phyloP scores from a whole-genome alignment of 2,113 vertebrate species.

The Tonatia bakeri region DNA sequence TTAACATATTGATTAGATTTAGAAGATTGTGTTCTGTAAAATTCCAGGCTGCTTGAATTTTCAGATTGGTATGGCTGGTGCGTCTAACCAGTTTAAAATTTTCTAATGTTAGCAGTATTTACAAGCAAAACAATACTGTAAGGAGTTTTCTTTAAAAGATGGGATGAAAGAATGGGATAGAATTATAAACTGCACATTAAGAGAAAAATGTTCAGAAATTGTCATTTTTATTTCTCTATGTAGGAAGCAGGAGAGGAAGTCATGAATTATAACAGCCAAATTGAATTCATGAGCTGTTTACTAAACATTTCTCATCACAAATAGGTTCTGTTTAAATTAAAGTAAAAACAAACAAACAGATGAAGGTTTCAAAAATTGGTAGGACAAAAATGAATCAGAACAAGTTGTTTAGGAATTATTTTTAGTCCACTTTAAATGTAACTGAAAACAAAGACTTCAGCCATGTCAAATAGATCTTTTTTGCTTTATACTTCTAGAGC shows the following conservation, averaged over 20 bases:
- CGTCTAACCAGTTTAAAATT: not conserved
- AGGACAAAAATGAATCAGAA: not conserved
- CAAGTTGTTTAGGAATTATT: not conserved
- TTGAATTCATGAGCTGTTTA: not conserved
- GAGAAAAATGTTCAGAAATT: not conserved
- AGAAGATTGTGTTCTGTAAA: not conserved
- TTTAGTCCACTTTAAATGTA: not conserved
- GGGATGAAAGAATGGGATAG: not conserved
- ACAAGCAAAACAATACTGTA: not conserved
- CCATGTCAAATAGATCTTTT: not conserved
- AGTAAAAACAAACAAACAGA: not conserved
- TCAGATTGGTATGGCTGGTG: not conserved
- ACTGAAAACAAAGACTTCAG: not conserved
- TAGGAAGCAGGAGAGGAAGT: not conserved
- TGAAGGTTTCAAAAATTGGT: not conserved
- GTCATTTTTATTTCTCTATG: not conserved
- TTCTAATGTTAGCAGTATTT: not conserved
- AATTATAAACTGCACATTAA: not conserved
- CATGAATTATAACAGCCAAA: not conserved
- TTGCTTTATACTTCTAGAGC: not conserved
- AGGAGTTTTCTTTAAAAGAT: not conserved
- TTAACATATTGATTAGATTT: constrained; percentile 26
- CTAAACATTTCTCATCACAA: not conserved
- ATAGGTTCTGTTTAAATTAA: not conserved
- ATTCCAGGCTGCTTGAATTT: not conserved